Evolutionary conservation across 64 coral and sea anemone genomes (phyloP).

Genomic region (Pachyseris speciosa): DNA sequence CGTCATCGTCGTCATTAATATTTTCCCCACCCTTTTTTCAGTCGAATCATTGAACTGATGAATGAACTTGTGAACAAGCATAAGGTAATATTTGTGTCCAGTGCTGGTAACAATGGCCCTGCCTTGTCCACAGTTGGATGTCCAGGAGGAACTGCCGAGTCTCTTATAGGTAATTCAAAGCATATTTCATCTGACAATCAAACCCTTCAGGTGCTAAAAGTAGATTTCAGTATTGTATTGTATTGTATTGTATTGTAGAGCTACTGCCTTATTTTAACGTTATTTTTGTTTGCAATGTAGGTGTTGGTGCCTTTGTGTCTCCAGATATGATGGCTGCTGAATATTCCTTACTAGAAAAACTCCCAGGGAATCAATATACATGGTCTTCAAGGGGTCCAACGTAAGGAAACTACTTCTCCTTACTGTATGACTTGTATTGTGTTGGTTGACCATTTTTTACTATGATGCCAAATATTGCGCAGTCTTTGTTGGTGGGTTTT

Average conservation of each 20-base stretch:
- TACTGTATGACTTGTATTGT: too few species aligned
- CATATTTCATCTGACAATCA: too few species aligned
- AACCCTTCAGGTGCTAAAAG: too few species aligned
- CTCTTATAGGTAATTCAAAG: conserved; percentile 74
- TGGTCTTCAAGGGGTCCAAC: conserved; percentile 96
- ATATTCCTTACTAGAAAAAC: conserved; percentile 93
- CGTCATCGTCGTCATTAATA: neutral
- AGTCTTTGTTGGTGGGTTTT: too few species aligned
- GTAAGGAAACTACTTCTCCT: conserved; percentile 55
- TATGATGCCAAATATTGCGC: too few species aligned
- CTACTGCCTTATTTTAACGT: too few species aligned
- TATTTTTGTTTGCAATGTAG: conserved; percentile 39
- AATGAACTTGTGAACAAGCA: conserved; percentile 97
- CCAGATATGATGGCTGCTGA: conserved; percentile 99
- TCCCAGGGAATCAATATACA: conserved; percentile 97
- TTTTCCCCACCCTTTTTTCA: neutral
- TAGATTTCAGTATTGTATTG: too few species aligned
- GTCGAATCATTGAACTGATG: conserved; percentile 90
- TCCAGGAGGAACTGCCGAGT: conserved; percentile 87
- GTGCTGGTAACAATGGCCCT: conserved; percentile 99
- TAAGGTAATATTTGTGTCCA: conserved; percentile 96
- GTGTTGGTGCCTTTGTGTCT: conserved; percentile 96
- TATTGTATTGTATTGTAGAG: neutral
- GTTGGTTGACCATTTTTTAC: too few species aligned
- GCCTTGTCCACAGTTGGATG: conserved; percentile 87